Percentiles rank a stretch among this genome's conserved stretches.
phyloP scores from a whole-genome alignment of 2,113 vertebrate species.

The Emberiza fucata region DNA sequence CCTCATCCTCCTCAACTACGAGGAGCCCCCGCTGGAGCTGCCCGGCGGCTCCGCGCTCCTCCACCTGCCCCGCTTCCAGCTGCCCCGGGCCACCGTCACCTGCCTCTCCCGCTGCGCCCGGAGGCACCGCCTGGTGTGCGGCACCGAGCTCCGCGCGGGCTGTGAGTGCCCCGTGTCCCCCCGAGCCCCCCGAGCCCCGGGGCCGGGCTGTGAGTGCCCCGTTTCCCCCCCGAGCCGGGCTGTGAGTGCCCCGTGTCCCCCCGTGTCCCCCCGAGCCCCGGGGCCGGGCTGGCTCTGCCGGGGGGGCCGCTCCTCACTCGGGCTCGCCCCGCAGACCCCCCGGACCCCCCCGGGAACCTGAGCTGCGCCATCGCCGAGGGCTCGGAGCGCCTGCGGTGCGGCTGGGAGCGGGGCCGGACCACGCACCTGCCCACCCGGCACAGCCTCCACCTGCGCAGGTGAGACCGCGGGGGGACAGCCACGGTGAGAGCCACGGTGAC shows the following conservation, averaged over 20 bases:
- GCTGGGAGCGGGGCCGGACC: constrained; percentile 38
- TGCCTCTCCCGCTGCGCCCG: constrained; percentile 29
- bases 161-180: constrained; percentile 59
- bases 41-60: constrained; percentile 46
- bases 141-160: constrained; percentile 62
- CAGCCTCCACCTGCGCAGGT: constrained; percentile 67
- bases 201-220: too few species aligned
- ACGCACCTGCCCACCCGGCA: constrained; percentile 59
- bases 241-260: too few species aligned
- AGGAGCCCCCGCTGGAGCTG: neutral
- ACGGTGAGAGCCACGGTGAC: too few species aligned
- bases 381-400: constrained; percentile 54
- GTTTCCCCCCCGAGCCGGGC: too few species aligned
- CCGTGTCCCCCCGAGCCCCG: too few species aligned
- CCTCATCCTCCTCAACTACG: constrained; percentile 51
- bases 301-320: neutral
- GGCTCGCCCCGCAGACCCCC: constrained; percentile 56
- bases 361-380: constrained; percentile 63
- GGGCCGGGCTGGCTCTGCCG: fast-evolving
- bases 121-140: constrained; percentile 22
- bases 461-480: neutral
- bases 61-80: neutral
- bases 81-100: neutral
- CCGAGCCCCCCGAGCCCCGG: too few species aligned
- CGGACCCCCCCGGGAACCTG: constrained; percentile 65